phyloP scores from a whole-genome alignment of 2,888 invertebrate genomes.

The Troides oblongomaculatus region DNA sequence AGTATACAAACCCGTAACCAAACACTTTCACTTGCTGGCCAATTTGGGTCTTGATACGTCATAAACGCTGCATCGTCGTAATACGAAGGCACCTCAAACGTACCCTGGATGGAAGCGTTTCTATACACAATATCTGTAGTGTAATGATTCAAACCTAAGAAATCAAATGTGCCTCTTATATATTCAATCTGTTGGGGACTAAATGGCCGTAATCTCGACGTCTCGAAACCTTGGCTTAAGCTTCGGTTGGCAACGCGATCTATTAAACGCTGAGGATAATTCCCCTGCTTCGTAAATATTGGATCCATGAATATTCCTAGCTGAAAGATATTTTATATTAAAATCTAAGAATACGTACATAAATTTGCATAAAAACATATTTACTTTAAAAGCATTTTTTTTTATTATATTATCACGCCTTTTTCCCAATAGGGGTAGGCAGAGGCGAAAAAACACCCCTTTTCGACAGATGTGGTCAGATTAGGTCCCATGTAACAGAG shows the following conservation, averaged over 20 bases:
- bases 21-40: constrained; percentile 30
- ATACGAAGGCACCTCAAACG: constrained; percentile 32
- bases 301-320: constrained; percentile 80
- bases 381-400: no score
- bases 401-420: no score
- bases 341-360: neutral
- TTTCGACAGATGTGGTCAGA: no score
- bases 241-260: constrained; percentile 75
- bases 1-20: constrained; percentile 35
- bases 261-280: constrained; percentile 81
- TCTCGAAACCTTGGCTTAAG: constrained; percentile 53
- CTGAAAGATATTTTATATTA: constrained; percentile 41
- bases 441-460: no score
- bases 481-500: no score
- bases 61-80: constrained; percentile 33
- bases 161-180: constrained; percentile 41
- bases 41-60: constrained; percentile 31
- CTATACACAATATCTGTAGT: constrained; percentile 33
- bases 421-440: no score
- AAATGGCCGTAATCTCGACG: constrained; percentile 65
- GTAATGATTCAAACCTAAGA: constrained; percentile 37
- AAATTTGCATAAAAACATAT: no score
- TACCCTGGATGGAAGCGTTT: constrained; percentile 34
- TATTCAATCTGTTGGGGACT: constrained; percentile 52
- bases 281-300: constrained; percentile 76